Base-by-base conservation (phyloP, 2,113 vertebrate species). In the Acanthochromis polyacanthus region DNA sequence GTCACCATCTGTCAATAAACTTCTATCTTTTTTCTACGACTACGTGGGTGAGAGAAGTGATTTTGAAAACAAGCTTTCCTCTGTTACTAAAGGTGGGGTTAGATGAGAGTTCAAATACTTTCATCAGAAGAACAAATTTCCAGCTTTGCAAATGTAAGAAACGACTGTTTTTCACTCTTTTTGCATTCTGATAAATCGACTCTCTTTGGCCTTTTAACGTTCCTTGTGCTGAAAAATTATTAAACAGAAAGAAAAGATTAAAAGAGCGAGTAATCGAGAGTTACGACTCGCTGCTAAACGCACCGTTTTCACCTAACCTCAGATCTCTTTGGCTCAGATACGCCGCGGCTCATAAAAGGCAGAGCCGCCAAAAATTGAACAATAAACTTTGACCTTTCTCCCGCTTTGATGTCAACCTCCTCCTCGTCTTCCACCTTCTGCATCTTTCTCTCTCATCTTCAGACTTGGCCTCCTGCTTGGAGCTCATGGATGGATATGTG, bases 301-400 rank as follows among this genome's bases (percentile, higher is more conserved):
- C 0, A 65, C n/a, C 8, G 38, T 22, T 56, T 51, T 40, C 3
- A 15, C 36, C 20, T 23, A 36, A 53, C 64, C 67, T 59, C 51
- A 4, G 40, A 58, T 74, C 57, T 62, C n/a, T 58, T 59, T 46
- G 22, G 28, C 46, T 52, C 62, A 3, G 43, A 30, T 50, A 0
- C 1, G 9, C 64, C 0, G 30, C 55, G 1, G 50, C 45, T 68
- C 65, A 75, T 81, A 69, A 83, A 87, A 76, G 64, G 38, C 43
- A 43, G 50, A 68, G 10, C 25, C 23, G 1, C 43, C 46, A 43
- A 77, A 84, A 70, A 73, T 75, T 66, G 55, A 80, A 87, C 75
- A 60, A 43, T 88, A 82, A 88, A 87, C 88, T 79, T 63, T 81
- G 82, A 89, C 85, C 87, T 80, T 68, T 69, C 59, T 61, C 25